These are phyloP conservation scores for Dusona sp. DNA, from an alignment of 2,888 invertebrate species.

Conservation along the genomic window DNA sequence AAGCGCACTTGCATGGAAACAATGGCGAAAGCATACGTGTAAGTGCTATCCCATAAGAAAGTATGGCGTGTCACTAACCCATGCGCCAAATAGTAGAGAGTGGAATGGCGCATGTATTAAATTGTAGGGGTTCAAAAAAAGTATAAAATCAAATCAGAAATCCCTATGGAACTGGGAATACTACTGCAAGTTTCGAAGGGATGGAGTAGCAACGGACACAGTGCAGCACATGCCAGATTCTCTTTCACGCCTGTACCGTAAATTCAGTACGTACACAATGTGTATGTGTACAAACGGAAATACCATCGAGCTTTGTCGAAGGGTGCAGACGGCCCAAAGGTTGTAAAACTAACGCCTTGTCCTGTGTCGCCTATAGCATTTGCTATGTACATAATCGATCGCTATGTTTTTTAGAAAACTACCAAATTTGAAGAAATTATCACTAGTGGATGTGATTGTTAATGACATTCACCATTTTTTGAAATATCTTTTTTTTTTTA, in stretches of 20 bases:
- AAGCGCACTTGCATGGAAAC: background rate
- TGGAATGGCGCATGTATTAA: background rate
- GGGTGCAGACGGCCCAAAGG: conserved; percentile 43
- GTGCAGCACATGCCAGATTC: conserved; percentile 16
- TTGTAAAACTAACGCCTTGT: conserved; percentile 74
- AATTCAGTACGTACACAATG: conserved; percentile 4
- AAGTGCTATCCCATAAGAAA: conserved; percentile 1
- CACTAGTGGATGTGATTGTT: background rate
- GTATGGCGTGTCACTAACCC: background rate
- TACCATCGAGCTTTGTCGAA: conserved; percentile 35
- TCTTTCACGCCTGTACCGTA: conserved; percentile 9
- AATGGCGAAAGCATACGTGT: background rate
- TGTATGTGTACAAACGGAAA: conserved; percentile 15
- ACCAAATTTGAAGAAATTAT: background rate
- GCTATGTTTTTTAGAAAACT: background rate
- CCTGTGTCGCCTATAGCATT: conserved; percentile 40
- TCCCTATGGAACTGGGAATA: conserved; percentile 19
- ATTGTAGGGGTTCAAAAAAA: background rate
- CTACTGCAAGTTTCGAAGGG: background rate
- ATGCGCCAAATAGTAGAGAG: background rate
- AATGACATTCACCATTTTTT: background rate
- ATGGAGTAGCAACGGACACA: conserved; percentile 2
- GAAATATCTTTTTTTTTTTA: background rate
- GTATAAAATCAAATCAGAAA: conserved; percentile 19
- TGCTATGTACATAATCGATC: background rate